A percentile compares a stretch with the other conserved stretches of the same genome.
Conservation (phyloP, 2,113 vertebrate genomes). For the Notothenia coriiceps region DNA sequence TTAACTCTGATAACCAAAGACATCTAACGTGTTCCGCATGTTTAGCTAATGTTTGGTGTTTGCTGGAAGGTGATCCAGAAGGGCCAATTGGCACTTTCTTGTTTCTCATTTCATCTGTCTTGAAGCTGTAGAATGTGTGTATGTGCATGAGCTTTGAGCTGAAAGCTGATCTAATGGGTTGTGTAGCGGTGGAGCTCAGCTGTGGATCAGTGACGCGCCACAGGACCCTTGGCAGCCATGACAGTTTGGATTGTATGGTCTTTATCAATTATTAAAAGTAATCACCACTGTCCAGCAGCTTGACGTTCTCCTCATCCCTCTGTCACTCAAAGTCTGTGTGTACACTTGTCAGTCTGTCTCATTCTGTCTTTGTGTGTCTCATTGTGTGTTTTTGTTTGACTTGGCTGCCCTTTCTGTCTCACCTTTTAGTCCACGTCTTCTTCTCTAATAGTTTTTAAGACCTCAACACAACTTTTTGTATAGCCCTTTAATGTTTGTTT, state of each 20-base stretch:
- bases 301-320: conserved; percentile 37
- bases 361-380: not conserved
- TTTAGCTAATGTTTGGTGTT: conserved; percentile 19
- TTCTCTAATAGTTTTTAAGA: conserved; percentile 1
- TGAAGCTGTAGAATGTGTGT: conserved; percentile 23
- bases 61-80: conserved; percentile 1
- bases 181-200: conserved; percentile 43
- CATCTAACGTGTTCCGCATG: not conserved
- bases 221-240: conserved; percentile 74
- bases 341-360: conserved; percentile 14
- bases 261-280: conserved; percentile 83
- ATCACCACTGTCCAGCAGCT: conserved; percentile 62
- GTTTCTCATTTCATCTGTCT: conserved; percentile 22
- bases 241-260: conserved; percentile 70
- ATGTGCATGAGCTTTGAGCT: conserved; percentile 25
- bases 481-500: too few relatives aligned
- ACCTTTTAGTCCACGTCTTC: not conserved
- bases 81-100: conserved; percentile 10
- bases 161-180: conserved; percentile 72
- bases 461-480: not conserved
- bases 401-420: not conserved
- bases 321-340: conserved; percentile 24
- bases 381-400: conserved; percentile 11
- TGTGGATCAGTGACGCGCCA: conserved; percentile 66
- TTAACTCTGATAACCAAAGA: conserved; percentile 7